Evolutionary conservation across 2,888 invertebrate species (phyloP).

Genomic region (Mallateleia sp.): DNA sequence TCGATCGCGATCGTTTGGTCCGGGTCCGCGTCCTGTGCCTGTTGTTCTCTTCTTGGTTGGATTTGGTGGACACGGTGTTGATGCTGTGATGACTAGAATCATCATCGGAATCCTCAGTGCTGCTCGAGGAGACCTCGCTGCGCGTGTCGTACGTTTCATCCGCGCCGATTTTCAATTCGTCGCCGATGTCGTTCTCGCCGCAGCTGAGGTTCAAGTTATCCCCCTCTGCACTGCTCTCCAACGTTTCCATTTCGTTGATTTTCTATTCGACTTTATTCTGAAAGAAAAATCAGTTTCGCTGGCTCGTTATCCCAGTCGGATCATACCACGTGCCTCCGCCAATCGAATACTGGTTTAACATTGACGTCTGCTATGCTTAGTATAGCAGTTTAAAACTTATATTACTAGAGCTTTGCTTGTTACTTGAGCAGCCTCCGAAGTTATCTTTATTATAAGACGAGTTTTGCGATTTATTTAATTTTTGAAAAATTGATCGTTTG

Average conservation of each 20-base stretch:
- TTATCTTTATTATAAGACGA: neutral
- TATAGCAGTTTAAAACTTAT: neutral
- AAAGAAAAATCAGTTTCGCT: slow-evolving; percentile 10
- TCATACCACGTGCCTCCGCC: neutral
- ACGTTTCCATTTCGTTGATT: slow-evolving; percentile 21
- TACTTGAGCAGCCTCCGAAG: neutral
- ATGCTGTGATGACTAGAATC: slow-evolving; percentile 94
- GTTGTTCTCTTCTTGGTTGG: slow-evolving; percentile 89
- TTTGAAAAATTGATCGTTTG: too few relatives aligned
- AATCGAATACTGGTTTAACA: neutral
- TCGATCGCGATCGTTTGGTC: slow-evolving; percentile 87
- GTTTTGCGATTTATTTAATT: neutral
- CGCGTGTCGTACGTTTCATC: slow-evolving; percentile 95
- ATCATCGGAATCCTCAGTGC: slow-evolving; percentile 90
- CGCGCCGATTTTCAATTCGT: slow-evolving; percentile 95
- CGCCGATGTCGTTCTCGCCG: slow-evolving; percentile 92
- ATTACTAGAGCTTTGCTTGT: neutral
- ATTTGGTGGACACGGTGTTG: slow-evolving; percentile 94
- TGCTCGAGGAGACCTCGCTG: slow-evolving; percentile 96
- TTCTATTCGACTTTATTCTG: slow-evolving; percentile 34
- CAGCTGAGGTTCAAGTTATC: slow-evolving; percentile 88
- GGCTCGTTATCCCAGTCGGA: neutral
- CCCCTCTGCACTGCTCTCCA: slow-evolving; percentile 80
- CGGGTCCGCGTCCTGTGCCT: slow-evolving; percentile 86
- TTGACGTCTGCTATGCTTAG: neutral